phyloP scores from a whole-genome alignment of 1,140 invertebrate species.

The Xylocopa sonorina region DNA sequence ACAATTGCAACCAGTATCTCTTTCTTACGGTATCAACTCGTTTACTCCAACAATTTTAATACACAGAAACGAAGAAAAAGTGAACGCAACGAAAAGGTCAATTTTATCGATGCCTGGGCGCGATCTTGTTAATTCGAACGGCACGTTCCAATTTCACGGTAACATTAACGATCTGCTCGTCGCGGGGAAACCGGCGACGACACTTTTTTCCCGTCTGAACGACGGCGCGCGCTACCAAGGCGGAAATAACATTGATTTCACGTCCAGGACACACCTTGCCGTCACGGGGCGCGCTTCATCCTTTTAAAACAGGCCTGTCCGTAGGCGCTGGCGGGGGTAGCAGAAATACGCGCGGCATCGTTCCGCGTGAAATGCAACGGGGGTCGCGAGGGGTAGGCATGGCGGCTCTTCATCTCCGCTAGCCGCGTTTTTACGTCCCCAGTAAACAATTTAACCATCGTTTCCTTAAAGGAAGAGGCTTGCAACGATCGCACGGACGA shows the following conservation, averaged over 20 bases:
- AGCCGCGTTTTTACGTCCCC: neutral
- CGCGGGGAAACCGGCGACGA: slow-evolving; percentile 12
- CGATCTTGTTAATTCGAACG: neutral
- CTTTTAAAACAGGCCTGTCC: slow-evolving; percentile 49
- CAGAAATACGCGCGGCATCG: slow-evolving; percentile 15
- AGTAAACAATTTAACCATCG: no score
- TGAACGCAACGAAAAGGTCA: neutral
- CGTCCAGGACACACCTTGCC: slow-evolving; percentile 55
- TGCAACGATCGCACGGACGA: no score
- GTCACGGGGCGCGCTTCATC: slow-evolving; percentile 38
- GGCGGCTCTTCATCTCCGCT: neutral
- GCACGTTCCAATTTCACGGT: neutral
- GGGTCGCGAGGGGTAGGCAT: slow-evolving; percentile 28
- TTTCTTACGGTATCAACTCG: no score
- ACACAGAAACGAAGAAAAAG: no score
- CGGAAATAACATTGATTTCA: slow-evolving; percentile 58
- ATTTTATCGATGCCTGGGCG: neutral
- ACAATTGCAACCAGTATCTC: no score
- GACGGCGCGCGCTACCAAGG: neutral
- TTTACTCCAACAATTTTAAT: no score
- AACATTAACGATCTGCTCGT: slow-evolving; percentile 10
- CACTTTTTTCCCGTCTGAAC: slow-evolving; percentile 12
- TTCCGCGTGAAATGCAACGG: slow-evolving; percentile 29
- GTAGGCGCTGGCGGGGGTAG: neutral
- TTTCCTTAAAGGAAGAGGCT: no score